phyloP scores from a whole-genome alignment of 2,113 vertebrate species.

The Microcebus murinus region DNA sequence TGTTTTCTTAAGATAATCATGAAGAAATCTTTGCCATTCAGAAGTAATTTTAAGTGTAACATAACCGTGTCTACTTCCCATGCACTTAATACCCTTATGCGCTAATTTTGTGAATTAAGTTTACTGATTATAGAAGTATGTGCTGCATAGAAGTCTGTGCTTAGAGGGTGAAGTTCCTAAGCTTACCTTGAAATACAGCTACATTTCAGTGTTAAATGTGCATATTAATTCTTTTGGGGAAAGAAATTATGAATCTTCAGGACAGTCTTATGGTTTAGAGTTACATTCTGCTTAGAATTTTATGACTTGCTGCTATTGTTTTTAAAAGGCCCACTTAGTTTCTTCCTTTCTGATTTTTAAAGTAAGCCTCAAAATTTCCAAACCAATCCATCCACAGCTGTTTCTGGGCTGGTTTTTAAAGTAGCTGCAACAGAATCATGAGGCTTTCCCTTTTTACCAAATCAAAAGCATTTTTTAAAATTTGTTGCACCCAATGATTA shows the following conservation, averaged over 20 bases:
- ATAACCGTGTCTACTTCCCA: conserved; percentile 86
- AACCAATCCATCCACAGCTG: conserved; percentile 76
- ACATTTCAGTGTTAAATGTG: conserved; percentile 92
- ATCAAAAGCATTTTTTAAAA: conserved; percentile 65
- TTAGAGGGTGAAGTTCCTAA: conserved; percentile 89
- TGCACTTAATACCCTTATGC: conserved; percentile 86
- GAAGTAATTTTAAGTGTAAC: conserved; percentile 87
- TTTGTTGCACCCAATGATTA: conserved; percentile 55
- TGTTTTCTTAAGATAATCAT: conserved; percentile 83
- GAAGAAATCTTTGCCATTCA: conserved; percentile 79
- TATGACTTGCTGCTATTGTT: conserved; percentile 83
- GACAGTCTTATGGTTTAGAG: conserved; percentile 86
- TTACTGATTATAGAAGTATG: conserved; percentile 87
- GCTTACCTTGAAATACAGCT: conserved; percentile 88
- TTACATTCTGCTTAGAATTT: conserved; percentile 79
- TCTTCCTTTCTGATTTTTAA: conserved; percentile 75
- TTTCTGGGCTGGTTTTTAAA: conserved; percentile 82
- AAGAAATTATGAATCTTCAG: conserved; percentile 81
- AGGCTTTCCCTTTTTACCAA: conserved; percentile 78
- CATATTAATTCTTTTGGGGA: conserved; percentile 85
- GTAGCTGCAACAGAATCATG: conserved; percentile 78
- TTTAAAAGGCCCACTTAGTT: conserved; percentile 64
- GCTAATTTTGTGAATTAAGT: conserved; percentile 91
- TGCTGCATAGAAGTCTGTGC: conserved; percentile 89
- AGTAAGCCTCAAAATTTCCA: conserved; percentile 69